Evolutionary conservation across 2,888 invertebrate genomes (phyloP).

Genomic region (Ischnura elegans): DNA sequence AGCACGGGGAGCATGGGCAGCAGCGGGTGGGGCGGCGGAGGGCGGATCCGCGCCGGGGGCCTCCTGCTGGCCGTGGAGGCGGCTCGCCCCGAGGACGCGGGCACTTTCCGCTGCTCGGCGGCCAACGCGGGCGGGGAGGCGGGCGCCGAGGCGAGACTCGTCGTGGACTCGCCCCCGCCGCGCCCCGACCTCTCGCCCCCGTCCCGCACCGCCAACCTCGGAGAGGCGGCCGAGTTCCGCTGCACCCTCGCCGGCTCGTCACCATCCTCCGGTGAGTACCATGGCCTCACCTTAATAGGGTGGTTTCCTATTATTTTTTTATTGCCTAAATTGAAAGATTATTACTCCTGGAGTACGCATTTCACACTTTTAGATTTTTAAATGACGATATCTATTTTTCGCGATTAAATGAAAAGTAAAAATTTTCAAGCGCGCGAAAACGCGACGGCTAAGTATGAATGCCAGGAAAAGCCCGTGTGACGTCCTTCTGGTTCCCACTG

Average conservation of each 20-base stretch:
- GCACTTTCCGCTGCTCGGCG: conserved; percentile 85
- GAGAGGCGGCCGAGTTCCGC: conserved; percentile 85
- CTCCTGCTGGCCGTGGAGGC: conserved; percentile 86
- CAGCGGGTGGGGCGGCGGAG: conserved; percentile 76
- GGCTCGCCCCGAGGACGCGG: conserved; percentile 85
- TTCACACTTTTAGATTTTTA: no score
- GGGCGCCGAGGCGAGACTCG: conserved; percentile 84
- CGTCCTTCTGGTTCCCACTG: no score
- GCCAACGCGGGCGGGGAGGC: conserved; percentile 86
- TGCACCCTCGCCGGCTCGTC: conserved; percentile 81
- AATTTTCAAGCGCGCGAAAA: no score
- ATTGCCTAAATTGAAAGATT: no score
- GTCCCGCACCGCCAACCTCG: conserved; percentile 61
- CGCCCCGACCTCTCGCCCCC: conserved; percentile 84
- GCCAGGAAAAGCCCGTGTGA: no score
- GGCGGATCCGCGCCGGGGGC: conserved; percentile 81
- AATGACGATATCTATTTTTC: no score
- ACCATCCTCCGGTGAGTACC: conserved; percentile 76
- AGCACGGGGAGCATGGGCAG: conserved; percentile 15
- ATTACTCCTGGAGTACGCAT: no score
- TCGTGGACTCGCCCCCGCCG: conserved; percentile 83
- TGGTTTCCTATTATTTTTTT: no score
- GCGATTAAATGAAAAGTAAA: no score
- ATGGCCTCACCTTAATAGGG: no score
- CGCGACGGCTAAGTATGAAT: no score